phyloP scores from a whole-genome alignment of 2,113 vertebrate species.

The Pseudorhombus dupliciocellatus region DNA sequence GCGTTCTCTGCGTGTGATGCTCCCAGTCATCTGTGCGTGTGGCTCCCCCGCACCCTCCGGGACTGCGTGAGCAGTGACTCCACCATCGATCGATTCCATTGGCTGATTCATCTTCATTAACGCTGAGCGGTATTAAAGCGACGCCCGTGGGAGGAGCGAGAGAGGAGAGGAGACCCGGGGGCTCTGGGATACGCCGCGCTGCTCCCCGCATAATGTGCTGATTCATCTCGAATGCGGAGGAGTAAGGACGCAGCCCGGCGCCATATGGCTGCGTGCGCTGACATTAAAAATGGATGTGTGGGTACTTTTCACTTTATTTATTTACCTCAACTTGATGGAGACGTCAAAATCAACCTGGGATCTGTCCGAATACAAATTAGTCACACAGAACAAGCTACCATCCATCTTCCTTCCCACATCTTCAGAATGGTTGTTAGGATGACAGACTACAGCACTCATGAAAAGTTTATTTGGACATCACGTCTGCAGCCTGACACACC shows the following conservation, averaged over 20 bases:
- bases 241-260: conserved; percentile 25
- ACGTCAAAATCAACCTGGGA: not conserved
- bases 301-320: conserved; percentile 4
- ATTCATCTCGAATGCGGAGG: conserved; percentile 60
- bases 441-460: too few species aligned
- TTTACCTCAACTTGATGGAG: not conserved
- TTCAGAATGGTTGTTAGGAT: too few species aligned
- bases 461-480: not conserved
- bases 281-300: conserved; percentile 27
- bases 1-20: not conserved
- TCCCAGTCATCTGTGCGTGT: not conserved
- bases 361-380: not conserved
- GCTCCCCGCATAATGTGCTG: conserved; percentile 22
- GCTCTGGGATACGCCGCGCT: conserved; percentile 2
- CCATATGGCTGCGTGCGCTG: conserved; percentile 37
- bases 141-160: conserved; percentile 33
- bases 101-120: conserved; percentile 81
- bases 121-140: conserved; percentile 62
- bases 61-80: conserved; percentile 46
- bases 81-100: conserved; percentile 73
- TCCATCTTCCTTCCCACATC: too few species aligned
- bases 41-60: conserved; percentile 1
- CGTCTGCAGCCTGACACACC: not conserved
- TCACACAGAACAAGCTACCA: too few species aligned
- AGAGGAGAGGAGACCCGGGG: not conserved